Evolutionary conservation across 1,140 invertebrate species (phyloP), one percentile per base, ranked within the genome.

Genomic region (Chrysopa pallens): DNA sequence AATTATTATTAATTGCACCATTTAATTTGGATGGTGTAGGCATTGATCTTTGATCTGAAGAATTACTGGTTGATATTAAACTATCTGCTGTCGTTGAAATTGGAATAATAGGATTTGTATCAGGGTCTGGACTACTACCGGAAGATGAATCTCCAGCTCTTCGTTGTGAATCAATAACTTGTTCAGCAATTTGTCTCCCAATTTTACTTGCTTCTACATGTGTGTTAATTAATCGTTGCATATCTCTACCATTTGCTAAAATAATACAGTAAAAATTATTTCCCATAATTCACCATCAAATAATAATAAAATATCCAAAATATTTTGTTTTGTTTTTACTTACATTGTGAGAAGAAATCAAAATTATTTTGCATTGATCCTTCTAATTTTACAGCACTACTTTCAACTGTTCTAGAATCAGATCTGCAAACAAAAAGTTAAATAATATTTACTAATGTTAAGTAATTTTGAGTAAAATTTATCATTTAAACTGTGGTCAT

Each of bases 141-240:
- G 66, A 62, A 36, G 67, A 67, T 4, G 64, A 68, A 40, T 72
- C 68, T 40, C 62, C 64, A 13, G 58, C 56, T 42, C 68, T 59
- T 50, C 57, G 66, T 56, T 68, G 76, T 50, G 55, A 66, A 50
- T 69, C 74, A 44, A 80, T 52, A 15, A 74, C 76, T 54, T 81
- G 75, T 39, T 82, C 78, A 0, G 79, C 81, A 54, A 85, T 82
- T 54, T 80, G 73, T 17, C 74, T 66, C 17, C 83, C 83, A 48
- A 85, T 84, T 64, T 84, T 84, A 57, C 78, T 80, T 40, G 78
- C 79, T 58, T 84, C 80, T 35, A 84, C 69, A 47, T 82, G 78
- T 35, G 70, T 76, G 50, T 71, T 76, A 49, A 84, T 81, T 46
- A 82, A 59, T 42, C 68, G 63, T 49, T 80, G 73, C 57, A 83